A percentile compares a stretch with the other conserved stretches of the same genome.
Evolutionary conservation across 1,140 invertebrate genomes (phyloP).

Genomic region (Drosophila bocki): DNA sequence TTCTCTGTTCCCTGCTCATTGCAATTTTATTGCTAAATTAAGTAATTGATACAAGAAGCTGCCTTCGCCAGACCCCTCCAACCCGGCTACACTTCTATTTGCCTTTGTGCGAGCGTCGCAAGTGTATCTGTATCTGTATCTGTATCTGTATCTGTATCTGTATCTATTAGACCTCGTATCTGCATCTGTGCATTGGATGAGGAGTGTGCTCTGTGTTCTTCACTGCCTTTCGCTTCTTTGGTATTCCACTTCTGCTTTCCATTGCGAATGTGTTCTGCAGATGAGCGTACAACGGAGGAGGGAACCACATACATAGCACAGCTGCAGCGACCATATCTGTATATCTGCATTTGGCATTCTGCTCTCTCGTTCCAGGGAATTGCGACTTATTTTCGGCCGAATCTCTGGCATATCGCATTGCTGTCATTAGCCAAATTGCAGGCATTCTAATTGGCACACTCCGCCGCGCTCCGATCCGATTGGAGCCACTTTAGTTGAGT

Average conservation of each 20-base stretch:
- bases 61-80: constrained; percentile 7
- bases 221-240: constrained; percentile 10
- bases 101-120: constrained; percentile 21
- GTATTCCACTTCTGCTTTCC: constrained; percentile 53
- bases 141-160: constrained; percentile 42
- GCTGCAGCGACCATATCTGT: constrained; percentile 11
- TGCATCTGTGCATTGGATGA: constrained; percentile 31
- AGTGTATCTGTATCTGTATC: constrained; percentile 47
- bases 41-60: constrained; percentile 71
- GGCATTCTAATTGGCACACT: constrained; percentile 39
- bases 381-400: constrained; percentile 24
- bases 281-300: constrained; percentile 28
- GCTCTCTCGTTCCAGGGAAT: constrained; percentile 26
- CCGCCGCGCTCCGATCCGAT: not conserved
- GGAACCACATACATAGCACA: not conserved
- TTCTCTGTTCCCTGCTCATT: constrained; percentile 29
- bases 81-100: not conserved
- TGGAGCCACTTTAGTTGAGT: constrained; percentile 6
- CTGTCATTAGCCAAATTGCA: constrained; percentile 36
- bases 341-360: constrained; percentile 9
- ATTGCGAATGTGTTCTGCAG: constrained; percentile 65
- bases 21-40: constrained; percentile 77
- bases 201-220: constrained; percentile 39
- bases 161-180: constrained; percentile 48
- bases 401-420: constrained; percentile 7